phyloP scores from a whole-genome alignment of 2,113 vertebrate species.

The Microtus richardsoni region DNA sequence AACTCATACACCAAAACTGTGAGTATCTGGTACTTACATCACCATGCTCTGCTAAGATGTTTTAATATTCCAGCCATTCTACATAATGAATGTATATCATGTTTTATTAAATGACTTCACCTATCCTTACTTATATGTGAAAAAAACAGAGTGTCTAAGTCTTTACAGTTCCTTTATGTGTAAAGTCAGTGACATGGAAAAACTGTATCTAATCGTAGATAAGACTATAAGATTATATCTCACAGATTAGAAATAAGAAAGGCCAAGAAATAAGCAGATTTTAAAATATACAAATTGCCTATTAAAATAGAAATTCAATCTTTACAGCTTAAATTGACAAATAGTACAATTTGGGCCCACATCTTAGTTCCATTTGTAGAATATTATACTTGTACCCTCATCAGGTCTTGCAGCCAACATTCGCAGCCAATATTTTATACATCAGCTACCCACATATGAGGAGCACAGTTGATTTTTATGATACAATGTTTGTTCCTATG shows the following conservation, averaged over 20 bases:
- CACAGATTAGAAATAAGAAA: neutral
- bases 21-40: no score
- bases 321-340: neutral
- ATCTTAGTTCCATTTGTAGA: neutral
- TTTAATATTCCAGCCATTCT: neutral
- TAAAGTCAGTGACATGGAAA: neutral
- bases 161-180: neutral
- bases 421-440: neutral
- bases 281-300: constrained; percentile 1
- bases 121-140: neutral
- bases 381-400: neutral
- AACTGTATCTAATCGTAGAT: neutral
- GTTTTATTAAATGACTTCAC: neutral
- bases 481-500: neutral
- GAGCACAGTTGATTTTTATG: neutral
- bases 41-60: neutral
- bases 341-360: neutral
- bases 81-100: neutral
- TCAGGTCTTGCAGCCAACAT: neutral
- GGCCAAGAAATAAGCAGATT: neutral
- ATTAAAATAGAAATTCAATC: constrained; percentile 42
- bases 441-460: neutral
- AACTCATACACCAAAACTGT: neutral
- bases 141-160: neutral
- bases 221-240: neutral